A percentile compares a stretch with the other conserved stretches of the same genome.
Conservation (phyloP, 2,888 invertebrate species). For the Mongoloraphidia duomilia region DNA sequence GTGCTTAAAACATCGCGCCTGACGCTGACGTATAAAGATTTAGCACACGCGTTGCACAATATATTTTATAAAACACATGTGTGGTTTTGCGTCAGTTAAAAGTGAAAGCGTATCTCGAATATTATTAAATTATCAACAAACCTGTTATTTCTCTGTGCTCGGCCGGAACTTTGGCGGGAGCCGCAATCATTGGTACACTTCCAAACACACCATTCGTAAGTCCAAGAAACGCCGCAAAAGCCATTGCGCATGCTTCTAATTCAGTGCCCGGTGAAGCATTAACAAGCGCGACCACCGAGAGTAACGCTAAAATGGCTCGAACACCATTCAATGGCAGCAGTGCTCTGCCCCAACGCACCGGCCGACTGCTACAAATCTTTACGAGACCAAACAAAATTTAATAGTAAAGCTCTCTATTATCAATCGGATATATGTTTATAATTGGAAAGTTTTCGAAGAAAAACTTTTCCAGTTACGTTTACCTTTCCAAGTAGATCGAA, state of each 20-base stretch:
- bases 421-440: not conserved
- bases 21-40: too few relatives aligned
- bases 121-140: conserved; percentile 19
- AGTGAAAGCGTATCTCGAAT: not conserved
- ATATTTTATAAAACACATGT: too few relatives aligned
- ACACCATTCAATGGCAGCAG: conserved; percentile 4
- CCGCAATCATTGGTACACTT: conserved; percentile 85
- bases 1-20: too few relatives aligned
- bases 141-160: conserved; percentile 80
- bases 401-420: not conserved
- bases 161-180: conserved; percentile 72
- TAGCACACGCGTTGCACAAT: too few relatives aligned
- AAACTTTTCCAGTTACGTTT: not conserved
- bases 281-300: not conserved
- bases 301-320: not conserved
- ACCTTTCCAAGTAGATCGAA: conserved; percentile 75
- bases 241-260: conserved; percentile 45
- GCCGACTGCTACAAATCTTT: conserved; percentile 11
- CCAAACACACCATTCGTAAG: conserved; percentile 79
- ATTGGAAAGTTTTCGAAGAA: not conserved
- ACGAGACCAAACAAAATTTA: not conserved
- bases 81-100: too few relatives aligned
- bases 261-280: conserved; percentile 19
- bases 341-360: conserved; percentile 1
- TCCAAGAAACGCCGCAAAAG: conserved; percentile 56